Base-by-base conservation (phyloP, 2,113 vertebrate genomes). In the Apodemus sylvaticus region DNA sequence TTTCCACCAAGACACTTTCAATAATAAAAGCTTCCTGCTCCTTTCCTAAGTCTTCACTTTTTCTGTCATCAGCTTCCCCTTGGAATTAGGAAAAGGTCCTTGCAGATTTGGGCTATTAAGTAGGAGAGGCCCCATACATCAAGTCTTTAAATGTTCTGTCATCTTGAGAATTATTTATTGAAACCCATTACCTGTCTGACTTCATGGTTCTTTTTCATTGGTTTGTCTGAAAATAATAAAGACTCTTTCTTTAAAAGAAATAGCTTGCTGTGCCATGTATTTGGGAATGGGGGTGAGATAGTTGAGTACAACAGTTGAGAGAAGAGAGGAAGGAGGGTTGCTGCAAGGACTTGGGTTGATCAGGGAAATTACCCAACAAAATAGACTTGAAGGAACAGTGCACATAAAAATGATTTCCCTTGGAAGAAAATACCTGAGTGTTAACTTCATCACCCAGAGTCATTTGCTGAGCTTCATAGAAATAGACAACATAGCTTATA, bases 131-230 rank as follows among this genome's bases (percentile, higher is more conserved):
- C 70, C 55, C 85, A 45, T 95, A 62, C 76, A 92, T 96, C 93
- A 92, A 76, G 76, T 48, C 94, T 81, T 95, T 94, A 95, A 95
- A 92, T 86, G 78, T 96, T 92, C 94, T 62, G 92, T 96, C 95
- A 89, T 94, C 73, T n/a, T 36, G 71, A 95, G 86, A 97, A 96
- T 97, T 95, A 91, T 94, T 94, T 96, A 96, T 97, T 91, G 93
- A 81, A 96, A 66, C 74, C 91, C 74, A 97, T 97, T 96, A 95
- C 93, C 96, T 97, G 62, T 89, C 60, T 94, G 90, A 92, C 94
- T 96, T 97, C 94, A 95, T 51, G 89, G 85, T 82, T 96, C 96
- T 94, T 93, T 95, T 88, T 83, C 79, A 82, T 60, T 78, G 77
- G 48, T 95, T 96, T 96, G 92, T 92, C 92, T 89, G 90, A 62